Percentiles rank a stretch among this genome's conserved stretches.
Evolutionary conservation across 2,888 invertebrate genomes (phyloP).

Genomic region (Plagodis dolabraria): DNA sequence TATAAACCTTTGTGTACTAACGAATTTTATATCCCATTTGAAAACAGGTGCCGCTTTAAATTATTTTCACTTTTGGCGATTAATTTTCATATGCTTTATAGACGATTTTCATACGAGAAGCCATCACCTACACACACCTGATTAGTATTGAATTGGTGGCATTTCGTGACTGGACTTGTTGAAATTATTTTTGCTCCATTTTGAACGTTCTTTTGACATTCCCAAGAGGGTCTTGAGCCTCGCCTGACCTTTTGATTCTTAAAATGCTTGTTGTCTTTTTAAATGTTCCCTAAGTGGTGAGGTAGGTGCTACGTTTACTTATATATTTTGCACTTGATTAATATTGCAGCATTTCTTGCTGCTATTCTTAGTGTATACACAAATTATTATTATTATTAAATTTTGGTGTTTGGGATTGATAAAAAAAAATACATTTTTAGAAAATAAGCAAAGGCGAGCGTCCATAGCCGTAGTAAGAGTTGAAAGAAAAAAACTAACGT

Average conservation of each 20-base stretch:
- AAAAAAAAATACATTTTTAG: too few relatives aligned
- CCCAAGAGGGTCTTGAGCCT: not conserved
- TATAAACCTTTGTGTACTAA: slow-evolving; percentile 51
- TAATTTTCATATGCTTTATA: slow-evolving; percentile 18
- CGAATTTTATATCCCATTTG: slow-evolving; percentile 42
- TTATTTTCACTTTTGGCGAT: slow-evolving; percentile 34
- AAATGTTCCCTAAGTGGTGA: too few relatives aligned
- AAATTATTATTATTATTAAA: too few relatives aligned
- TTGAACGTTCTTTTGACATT: not conserved
- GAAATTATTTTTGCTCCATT: not conserved
- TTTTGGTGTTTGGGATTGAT: too few relatives aligned
- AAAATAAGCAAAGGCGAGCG: too few relatives aligned
- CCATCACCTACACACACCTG: not conserved
- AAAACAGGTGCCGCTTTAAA: slow-evolving; percentile 44
- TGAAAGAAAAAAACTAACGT: too few relatives aligned
- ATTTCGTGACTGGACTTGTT: not conserved
- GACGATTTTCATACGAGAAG: not conserved
- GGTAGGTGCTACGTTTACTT: too few relatives aligned
- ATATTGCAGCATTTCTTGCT: too few relatives aligned
- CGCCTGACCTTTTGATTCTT: not conserved
- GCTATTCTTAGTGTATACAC: too few relatives aligned
- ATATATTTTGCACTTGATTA: too few relatives aligned
- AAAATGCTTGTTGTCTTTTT: not conserved
- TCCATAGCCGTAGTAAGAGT: too few relatives aligned
- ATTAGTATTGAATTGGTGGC: not conserved